Evolutionary conservation across 2,888 invertebrate genomes (phyloP), one percentile per base, ranked within the genome.

Genomic region (Scelioninae gen. 1): DNA sequence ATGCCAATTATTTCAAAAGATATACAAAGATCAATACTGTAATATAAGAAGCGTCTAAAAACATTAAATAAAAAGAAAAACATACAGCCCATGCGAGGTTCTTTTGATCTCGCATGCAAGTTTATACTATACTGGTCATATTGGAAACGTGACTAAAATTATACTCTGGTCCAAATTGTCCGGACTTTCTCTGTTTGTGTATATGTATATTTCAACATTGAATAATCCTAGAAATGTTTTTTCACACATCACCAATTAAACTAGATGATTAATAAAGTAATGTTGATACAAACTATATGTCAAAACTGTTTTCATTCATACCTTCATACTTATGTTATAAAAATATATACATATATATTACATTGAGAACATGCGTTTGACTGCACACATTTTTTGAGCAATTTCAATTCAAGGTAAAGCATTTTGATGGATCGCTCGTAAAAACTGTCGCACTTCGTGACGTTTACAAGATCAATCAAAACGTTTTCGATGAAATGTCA

Each of bases 391-490:
- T 47, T 4, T 13, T 15, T 13, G 10, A 47, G 15, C 5, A 47
- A 47, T n/a, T n/a, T n/a, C n/a, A 13, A 47, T 47, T 47, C 15
- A 15, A 6, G 13, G 15, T 2, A 15, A 47, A 47, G 9, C 47
- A 13, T 47, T 47, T 47, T 47, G 47, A 53, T 11, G 53, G 53
- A n/a, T 53, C 53, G 53, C 31, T 29, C 11, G 53, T 53, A 23
- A 53, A 11, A 53, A 31, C 31, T 53, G 53, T 53, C 53, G n/a
- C 53, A 4, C 9, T n/a, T 31, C 4, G 11, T 53, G 53, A 53
- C 53, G n/a, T 29, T 53, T 53, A 53, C 53, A 53, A 53, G 31
- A 53, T 53, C 53, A 7, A 53, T 53, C 53, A 53, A 53, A 53
- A 31, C 53, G 53, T 8, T 53, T 53, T 53, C 53, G 53, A n/a